Evolutionary conservation across 1,140 invertebrate species (phyloP).

Genomic region (Dreissena polymorpha): DNA sequence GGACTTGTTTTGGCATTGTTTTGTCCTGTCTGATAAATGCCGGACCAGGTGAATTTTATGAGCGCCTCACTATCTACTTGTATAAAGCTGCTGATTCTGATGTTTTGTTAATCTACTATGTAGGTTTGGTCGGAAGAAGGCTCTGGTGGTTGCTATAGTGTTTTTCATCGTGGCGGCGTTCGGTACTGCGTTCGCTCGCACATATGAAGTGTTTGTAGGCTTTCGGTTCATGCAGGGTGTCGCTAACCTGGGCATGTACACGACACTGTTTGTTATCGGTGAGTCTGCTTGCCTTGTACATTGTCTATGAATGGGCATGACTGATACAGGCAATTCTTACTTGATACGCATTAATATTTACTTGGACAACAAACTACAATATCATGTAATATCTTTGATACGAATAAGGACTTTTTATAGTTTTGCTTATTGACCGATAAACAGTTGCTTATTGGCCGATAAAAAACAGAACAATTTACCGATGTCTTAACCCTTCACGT

Average conservation of each 20-base stretch:
- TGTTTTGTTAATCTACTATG: no score
- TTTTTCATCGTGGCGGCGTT: conserved; percentile 50
- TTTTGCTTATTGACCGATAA: neutral
- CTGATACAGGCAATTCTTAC: neutral
- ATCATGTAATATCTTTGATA: neutral
- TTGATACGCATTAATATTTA: neutral
- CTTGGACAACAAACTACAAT: no score
- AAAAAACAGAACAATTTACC: neutral
- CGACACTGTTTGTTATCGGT: conserved; percentile 66
- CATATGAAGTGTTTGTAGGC: conserved; percentile 57
- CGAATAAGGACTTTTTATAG: neutral
- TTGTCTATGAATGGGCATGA: neutral
- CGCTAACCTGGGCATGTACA: conserved; percentile 59
- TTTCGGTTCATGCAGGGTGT: conserved; percentile 60
- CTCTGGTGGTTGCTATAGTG: conserved; percentile 49
- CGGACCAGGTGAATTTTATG: no score
- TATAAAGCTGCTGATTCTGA: no score
- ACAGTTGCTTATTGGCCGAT: no score
- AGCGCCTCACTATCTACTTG: no score
- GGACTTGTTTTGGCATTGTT: no score
- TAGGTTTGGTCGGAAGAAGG: conserved; percentile 64
- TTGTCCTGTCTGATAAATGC: no score
- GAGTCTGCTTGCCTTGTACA: conserved; percentile 5
- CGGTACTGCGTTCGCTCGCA: conserved; percentile 58
- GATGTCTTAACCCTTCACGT: no score